Evolutionary conservation across 2,797 vertebrate genomes (phyloP).

Genomic region (Sebastes vulpes): DNA sequence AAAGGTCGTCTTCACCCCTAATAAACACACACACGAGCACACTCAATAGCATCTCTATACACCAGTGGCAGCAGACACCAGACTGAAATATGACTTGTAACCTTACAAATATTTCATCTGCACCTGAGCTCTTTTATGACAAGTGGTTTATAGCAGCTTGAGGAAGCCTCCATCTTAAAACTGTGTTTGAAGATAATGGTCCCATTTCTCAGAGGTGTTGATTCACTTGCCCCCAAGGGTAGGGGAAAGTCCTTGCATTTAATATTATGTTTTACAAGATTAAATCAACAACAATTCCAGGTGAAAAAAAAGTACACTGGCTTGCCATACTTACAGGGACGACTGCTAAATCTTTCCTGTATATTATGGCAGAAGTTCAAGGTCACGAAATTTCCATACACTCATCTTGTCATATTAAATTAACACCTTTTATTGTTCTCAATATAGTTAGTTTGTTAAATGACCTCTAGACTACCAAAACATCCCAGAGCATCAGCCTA

Average conservation of each 20-base stretch:
- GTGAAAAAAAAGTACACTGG: background rate
- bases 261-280: background rate
- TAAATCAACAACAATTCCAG: background rate
- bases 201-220: background rate
- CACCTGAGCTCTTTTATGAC: constrained; percentile 36
- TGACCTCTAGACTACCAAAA: background rate
- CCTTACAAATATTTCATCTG: constrained; percentile 12
- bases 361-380: background rate
- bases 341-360: background rate
- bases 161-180: background rate
- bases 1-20: constrained; percentile 37
- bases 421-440: background rate
- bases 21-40: constrained; percentile 16
- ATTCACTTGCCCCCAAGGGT: background rate
- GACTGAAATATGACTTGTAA: constrained; percentile 59
- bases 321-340: background rate
- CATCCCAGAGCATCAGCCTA: background rate
- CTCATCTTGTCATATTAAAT: background rate
- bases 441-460: background rate
- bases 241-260: background rate
- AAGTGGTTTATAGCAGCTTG: constrained; percentile 7
- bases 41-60: constrained; percentile 30
- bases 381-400: background rate
- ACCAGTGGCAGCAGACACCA: constrained; percentile 63
- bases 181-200: background rate